A percentile compares a stretch with the other conserved stretches of the same genome.
Evolutionary conservation across 2,888 invertebrate species (phyloP).

Genomic region (Rotaria socialis): DNA sequence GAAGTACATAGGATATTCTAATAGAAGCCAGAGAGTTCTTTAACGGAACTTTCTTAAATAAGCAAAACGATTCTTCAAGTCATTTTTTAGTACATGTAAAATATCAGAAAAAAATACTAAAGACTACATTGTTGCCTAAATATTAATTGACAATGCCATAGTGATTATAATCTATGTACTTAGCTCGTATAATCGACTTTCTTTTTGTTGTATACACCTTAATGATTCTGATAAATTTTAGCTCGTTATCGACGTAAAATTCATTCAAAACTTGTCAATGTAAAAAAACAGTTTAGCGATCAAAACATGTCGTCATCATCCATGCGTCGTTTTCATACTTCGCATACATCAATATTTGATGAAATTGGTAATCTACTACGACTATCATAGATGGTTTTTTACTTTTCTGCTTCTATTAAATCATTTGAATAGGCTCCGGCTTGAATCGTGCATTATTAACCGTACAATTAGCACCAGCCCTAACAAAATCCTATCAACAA

Average conservation of each 20-base stretch:
- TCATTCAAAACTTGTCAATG: neutral
- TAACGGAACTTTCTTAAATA: neutral
- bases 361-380: neutral
- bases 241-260: slow-evolving; percentile 31
- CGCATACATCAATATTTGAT: neutral
- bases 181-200: too few species aligned
- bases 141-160: too few species aligned
- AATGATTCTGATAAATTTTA: neutral
- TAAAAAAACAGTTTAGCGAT: slow-evolving; percentile 8
- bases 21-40: neutral
- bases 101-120: too few species aligned
- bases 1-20: neutral
- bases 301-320: neutral
- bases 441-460: neutral
- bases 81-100: too few species aligned
- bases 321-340: neutral
- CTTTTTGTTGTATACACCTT: too few species aligned
- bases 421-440: neutral
- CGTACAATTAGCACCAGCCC: neutral
- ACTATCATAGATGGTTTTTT: too few species aligned
- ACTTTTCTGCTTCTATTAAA: neutral
- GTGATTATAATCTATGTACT: too few species aligned
- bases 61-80: too few species aligned
- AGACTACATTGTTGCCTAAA: too few species aligned
- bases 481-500: slow-evolving; percentile 20